Evolutionary conservation across 1,140 invertebrate genomes (phyloP).

Genomic region (Oncopeltus fasciatus): DNA sequence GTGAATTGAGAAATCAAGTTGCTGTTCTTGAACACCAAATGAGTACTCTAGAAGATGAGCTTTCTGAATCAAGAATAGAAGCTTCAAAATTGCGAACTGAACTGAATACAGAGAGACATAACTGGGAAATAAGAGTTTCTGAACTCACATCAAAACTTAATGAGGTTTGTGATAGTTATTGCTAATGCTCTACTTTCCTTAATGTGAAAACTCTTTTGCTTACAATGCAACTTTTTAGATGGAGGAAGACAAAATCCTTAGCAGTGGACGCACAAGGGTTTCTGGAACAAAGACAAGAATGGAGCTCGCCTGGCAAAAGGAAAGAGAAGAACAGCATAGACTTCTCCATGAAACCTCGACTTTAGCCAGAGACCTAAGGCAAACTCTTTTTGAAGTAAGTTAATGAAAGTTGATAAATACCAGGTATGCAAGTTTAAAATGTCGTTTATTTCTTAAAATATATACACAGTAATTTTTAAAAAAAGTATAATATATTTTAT

Average conservation of each 20-base stretch:
- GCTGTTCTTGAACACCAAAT: constrained; percentile 65
- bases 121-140: constrained; percentile 72
- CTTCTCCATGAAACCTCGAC: constrained; percentile 81
- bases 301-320: constrained; percentile 91
- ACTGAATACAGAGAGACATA: constrained; percentile 72
- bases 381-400: constrained; percentile 69
- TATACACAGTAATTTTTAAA: no score
- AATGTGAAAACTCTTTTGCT: no score
- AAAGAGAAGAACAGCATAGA: constrained; percentile 80
- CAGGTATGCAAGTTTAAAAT: no score
- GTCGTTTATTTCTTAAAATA: no score
- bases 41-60: constrained; percentile 71
- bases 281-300: constrained; percentile 73
- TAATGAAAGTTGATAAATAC: no score
- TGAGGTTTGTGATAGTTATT: constrained; percentile 48
- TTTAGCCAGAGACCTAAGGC: constrained; percentile 71
- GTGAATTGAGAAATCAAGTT: constrained; percentile 36
- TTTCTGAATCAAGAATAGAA: constrained; percentile 68
- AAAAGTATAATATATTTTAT: no score
- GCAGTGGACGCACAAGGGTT: constrained; percentile 66
- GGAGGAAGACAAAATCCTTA: constrained; percentile 65
- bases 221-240: constrained; percentile 37
- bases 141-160: constrained; percentile 84
- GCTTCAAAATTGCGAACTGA: constrained; percentile 76
- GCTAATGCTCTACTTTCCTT: no score